phyloP scores from a whole-genome alignment of 2,888 invertebrate species.

The Cephus runcator region DNA sequence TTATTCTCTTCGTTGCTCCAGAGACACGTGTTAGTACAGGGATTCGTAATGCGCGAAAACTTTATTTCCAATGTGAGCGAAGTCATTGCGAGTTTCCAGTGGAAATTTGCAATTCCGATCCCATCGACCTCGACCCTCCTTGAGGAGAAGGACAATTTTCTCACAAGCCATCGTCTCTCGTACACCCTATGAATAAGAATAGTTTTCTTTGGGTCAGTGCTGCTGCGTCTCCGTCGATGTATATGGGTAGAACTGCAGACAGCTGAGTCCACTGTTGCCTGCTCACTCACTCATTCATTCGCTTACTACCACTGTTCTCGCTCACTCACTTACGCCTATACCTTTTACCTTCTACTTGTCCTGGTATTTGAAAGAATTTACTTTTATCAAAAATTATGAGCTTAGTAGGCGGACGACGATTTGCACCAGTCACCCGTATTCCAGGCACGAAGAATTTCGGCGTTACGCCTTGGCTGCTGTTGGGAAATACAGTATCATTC shows the following conservation, averaged over 20 bases:
- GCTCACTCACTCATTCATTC: background rate
- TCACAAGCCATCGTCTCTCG: background rate
- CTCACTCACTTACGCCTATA: background rate
- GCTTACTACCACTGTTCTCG: background rate
- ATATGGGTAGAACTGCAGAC: background rate
- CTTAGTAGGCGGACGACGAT: background rate
- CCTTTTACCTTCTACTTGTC: background rate
- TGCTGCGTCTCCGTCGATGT: background rate
- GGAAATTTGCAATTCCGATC: conserved; percentile 46
- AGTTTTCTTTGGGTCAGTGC: background rate
- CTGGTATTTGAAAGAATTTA: background rate
- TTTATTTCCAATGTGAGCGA: background rate
- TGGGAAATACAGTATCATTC: background rate
- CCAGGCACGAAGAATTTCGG: background rate
- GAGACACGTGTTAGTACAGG: background rate
- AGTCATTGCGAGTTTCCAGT: background rate
- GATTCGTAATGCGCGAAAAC: background rate
- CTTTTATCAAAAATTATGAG: background rate
- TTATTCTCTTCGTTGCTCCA: background rate
- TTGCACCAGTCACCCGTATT: background rate
- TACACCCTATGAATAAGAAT: background rate
- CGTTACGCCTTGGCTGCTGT: background rate
- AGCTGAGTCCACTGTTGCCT: background rate
- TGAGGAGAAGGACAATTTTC: conserved; percentile 1
- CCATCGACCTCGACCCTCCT: conserved; percentile 37